Conservation (phyloP, 2,113 vertebrate species). For the Microcebus murinus region DNA sequence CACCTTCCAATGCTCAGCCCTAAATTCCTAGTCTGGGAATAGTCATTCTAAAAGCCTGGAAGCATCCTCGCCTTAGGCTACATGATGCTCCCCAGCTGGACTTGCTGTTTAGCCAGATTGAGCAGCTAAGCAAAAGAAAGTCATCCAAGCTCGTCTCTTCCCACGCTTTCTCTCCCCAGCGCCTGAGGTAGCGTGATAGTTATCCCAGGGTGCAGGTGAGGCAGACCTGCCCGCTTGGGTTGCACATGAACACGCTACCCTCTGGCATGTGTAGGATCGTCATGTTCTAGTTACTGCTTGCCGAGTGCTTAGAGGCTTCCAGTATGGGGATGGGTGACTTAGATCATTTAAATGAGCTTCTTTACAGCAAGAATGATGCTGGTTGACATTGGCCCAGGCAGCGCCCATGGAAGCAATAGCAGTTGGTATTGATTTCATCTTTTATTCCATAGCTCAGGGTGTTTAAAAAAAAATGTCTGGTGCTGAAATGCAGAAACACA, state of each 20-base stretch:
- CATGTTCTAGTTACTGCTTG: background rate
- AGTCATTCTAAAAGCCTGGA: background rate
- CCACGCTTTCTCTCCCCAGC: background rate
- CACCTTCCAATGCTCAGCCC: background rate
- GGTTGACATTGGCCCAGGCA: background rate
- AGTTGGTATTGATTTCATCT: constrained; percentile 26
- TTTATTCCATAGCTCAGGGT: background rate
- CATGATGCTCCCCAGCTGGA: background rate
- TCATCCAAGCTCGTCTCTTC: background rate
- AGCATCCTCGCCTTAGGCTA: background rate
- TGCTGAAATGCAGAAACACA: constrained; percentile 47
- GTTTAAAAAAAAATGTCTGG: constrained; percentile 40
- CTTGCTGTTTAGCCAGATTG: background rate
- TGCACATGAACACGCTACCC: accelerated
- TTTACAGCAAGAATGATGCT: background rate
- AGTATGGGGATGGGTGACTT: background rate
- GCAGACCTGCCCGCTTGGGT: background rate
- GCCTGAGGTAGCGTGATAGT: background rate
- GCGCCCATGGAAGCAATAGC: background rate
- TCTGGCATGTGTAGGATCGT: background rate
- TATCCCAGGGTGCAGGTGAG: background rate
- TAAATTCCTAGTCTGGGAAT: background rate
- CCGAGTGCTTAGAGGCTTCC: background rate
- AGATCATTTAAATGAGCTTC: background rate
- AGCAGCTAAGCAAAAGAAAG: background rate